Percentiles rank a stretch among this genome's conserved stretches.
Conservation (phyloP, 2,797 vertebrate species). For the Choloepus didactylus region DNA sequence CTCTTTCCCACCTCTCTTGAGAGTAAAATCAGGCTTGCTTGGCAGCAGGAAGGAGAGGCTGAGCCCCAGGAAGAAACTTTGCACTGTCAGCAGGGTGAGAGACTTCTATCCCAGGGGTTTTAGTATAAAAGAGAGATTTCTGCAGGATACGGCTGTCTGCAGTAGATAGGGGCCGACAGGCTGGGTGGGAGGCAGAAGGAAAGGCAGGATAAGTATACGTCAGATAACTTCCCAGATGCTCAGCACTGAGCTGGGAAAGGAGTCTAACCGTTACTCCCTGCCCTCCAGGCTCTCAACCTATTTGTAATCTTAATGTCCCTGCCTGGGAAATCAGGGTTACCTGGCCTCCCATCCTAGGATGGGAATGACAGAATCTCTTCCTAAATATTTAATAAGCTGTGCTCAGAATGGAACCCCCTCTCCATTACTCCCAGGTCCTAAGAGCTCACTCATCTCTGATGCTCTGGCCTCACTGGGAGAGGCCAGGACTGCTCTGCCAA, state of each 20-base stretch:
- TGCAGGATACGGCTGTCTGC: neutral
- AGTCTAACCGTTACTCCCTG: neutral
- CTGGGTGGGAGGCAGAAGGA: neutral
- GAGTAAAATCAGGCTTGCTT: conserved; percentile 11
- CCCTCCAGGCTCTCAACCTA: neutral
- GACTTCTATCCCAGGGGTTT: neutral
- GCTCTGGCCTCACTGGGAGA: neutral
- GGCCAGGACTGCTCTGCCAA: neutral
- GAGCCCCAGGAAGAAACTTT: conserved; percentile 19
- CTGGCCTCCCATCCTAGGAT: conserved; percentile 13
- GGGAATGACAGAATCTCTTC: neutral
- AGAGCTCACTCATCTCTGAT: neutral
- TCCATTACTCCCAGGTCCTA: neutral
- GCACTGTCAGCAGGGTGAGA: neutral
- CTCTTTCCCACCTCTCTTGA: neutral
- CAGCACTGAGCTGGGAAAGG: neutral
- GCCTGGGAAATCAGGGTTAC: neutral
- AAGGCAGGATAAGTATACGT: neutral
- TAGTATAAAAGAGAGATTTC: neutral
- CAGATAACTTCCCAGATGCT: neutral
- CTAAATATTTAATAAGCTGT: conserved; percentile 1
- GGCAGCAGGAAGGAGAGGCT: conserved; percentile 1
- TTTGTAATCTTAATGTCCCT: neutral
- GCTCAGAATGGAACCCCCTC: conserved; percentile 17
- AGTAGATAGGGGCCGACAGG: neutral